Percentiles rank a stretch among this genome's conserved stretches.
phyloP scores from a whole-genome alignment of 2,797 vertebrate genomes.

The Nannoperca obscura region DNA sequence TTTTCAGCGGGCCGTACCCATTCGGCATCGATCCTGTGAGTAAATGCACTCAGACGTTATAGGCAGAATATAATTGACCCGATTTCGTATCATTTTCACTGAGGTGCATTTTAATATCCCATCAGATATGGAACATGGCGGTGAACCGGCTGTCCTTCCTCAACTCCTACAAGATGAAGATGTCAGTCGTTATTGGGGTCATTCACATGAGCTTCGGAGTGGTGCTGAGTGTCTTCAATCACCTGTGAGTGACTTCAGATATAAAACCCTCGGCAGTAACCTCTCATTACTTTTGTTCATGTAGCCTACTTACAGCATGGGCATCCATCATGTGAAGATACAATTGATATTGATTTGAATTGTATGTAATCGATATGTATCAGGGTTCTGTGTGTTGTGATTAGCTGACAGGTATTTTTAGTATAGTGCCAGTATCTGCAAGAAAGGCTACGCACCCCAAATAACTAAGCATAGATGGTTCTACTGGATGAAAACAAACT shows the following conservation, averaged over 20 bases:
- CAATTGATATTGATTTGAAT: neutral
- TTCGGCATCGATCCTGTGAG: conserved; percentile 97
- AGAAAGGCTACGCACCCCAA: neutral
- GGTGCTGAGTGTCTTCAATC: conserved; percentile 93
- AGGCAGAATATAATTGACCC: neutral
- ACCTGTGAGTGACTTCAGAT: conserved; percentile 89
- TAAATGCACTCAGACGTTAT: conserved; percentile 34
- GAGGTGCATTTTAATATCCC: conserved; percentile 21
- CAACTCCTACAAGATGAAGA: conserved; percentile 99
- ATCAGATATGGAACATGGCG: conserved; percentile 97
- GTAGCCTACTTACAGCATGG: neutral
- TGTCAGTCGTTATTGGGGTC: conserved; percentile 96
- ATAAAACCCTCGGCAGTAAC: neutral
- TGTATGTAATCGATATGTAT: neutral
- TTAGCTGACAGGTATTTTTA: neutral
- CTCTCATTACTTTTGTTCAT: neutral
- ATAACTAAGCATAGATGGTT: neutral
- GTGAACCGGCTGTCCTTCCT: conserved; percentile 95
- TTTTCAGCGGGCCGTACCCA: conserved; percentile 92
- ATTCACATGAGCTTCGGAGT: conserved; percentile 97
- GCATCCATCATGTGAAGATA: neutral
- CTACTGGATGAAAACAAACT: neutral
- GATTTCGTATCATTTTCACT: conserved; percentile 11
- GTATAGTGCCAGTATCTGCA: neutral
- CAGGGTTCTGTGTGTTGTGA: neutral